Conservation (phyloP, 2,888 invertebrate species). For the Sarcophaga rosellei region DNA sequence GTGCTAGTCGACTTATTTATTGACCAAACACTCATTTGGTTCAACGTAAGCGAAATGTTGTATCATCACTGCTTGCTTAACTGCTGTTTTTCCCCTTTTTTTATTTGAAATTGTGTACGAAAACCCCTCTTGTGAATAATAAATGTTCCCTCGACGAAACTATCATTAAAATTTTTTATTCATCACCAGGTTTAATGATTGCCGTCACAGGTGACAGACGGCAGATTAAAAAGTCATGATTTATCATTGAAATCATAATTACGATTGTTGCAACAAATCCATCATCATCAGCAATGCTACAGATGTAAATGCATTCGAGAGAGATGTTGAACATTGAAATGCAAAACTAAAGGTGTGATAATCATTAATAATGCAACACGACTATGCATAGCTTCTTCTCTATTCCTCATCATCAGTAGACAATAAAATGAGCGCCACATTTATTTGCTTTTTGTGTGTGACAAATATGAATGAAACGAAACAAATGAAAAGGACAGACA, state of each 20-base stretch:
- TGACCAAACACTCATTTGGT: too few species aligned
- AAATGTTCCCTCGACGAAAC: not conserved
- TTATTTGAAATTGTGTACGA: not conserved
- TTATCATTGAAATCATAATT: slow-evolving; percentile 11
- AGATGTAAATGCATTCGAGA: not conserved
- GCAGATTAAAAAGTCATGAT: not conserved
- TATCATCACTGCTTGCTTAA: too few species aligned
- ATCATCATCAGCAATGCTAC: not conserved
- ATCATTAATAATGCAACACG: slow-evolving; percentile 57
- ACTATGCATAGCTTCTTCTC: not conserved
- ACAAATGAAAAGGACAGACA: not conserved
- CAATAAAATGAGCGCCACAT: not conserved
- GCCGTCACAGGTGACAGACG: not conserved
- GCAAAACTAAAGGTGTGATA: slow-evolving; percentile 46
- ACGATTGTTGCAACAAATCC: slow-evolving; percentile 7
- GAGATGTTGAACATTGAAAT: not conserved
- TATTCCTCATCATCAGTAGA: not conserved
- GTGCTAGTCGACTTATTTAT: too few species aligned
- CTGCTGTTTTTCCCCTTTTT: not conserved
- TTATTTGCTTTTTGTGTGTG: not conserved
- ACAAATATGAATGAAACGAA: not conserved
- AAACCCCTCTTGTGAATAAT: not conserved
- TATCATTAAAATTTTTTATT: not conserved
- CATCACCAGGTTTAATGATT: not conserved
- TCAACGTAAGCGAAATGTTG: too few species aligned